Evolutionary conservation across 2,797 vertebrate genomes (phyloP), one percentile per base, ranked within the genome.

Genomic region (Anas flavirostris): DNA sequence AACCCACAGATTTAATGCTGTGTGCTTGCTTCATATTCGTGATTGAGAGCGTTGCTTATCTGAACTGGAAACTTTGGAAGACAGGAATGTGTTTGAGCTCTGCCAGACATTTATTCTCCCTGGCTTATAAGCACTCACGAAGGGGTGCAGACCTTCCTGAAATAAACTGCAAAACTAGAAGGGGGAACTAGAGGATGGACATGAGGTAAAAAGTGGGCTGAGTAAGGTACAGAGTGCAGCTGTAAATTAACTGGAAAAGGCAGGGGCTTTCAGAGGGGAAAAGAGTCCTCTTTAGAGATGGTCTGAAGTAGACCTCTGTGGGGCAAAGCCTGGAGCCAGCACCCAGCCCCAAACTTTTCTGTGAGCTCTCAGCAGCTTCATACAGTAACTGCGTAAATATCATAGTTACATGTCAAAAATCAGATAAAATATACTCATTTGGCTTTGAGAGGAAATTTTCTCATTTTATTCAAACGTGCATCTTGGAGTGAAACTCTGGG

Each of bases 101-200:
- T 59, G 37, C 46, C 69, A 64, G 52, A 53, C 67, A 77, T 67
- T 62, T 84, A 56, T 82, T 93, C 59, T 10, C 17, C 44, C 23
- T 1, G 0, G 69, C 90, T 69, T 70, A 21, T 0, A 8, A 82
- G 23, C 35, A 11, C 21, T 58, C 0, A 0, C 0, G 4, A 13
- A 75, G 7, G 13, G 14, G 9, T 87, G 58, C 43, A 56, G 56
- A 43, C 17, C 16, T 28, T 60, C 35, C 73, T 75, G 46, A 41
- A 89, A 66, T 39, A 72, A 67, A 23, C 67, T 67, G 63, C 10
- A 72, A 58, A 89, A 58, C 3, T 7, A 50, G 39, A 67, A 70
- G 43, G 22, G 64, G 43, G 16, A 70, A 33, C n/a, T 18, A 19
- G 46, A 16, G 28, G n/a, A 37, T 10, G 77, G 62, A 69, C 19